Percentiles rank a stretch among this genome's conserved stretches.
Conservation (phyloP, 2,888 invertebrate species). For the Drosophila acutilabella region DNA sequence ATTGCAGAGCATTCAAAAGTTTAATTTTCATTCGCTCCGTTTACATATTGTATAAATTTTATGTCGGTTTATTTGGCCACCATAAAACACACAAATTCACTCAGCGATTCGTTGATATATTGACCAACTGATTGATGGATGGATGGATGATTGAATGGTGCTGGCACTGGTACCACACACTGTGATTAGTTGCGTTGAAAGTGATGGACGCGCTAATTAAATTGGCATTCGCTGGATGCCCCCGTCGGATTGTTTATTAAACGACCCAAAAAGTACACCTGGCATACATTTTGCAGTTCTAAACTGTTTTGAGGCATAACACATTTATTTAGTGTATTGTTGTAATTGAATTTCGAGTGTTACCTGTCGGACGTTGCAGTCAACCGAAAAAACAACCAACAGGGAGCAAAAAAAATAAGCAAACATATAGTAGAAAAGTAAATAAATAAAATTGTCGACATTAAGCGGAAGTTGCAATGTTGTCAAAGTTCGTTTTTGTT, state of each 20-base stretch:
- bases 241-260: slow-evolving; percentile 16
- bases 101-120: slow-evolving; percentile 49
- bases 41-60: slow-evolving; percentile 2
- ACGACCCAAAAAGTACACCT: not conserved
- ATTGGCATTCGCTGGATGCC: slow-evolving; percentile 44
- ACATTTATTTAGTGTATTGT: slow-evolving; percentile 24
- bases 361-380: slow-evolving; percentile 45
- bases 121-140: slow-evolving; percentile 31
- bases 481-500: slow-evolving; percentile 53
- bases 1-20: slow-evolving; percentile 42
- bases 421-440: slow-evolving; percentile 22
- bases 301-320: slow-evolving; percentile 14
- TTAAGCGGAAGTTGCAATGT: slow-evolving; percentile 45
- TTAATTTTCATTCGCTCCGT: not conserved
- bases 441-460: slow-evolving; percentile 39
- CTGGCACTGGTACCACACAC: slow-evolving; percentile 5
- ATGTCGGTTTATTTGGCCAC: slow-evolving; percentile 8
- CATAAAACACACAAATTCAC: slow-evolving; percentile 57
- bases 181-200: slow-evolving; percentile 48
- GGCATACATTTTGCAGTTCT: slow-evolving; percentile 8
- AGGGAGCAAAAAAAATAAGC: slow-evolving; percentile 1
- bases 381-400: slow-evolving; percentile 33
- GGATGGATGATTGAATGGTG: slow-evolving; percentile 36
- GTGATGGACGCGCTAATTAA: slow-evolving; percentile 50
- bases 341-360: slow-evolving; percentile 62